Base-by-base conservation (phyloP, 2,888 invertebrate species). In the Rapana venosa region DNA sequence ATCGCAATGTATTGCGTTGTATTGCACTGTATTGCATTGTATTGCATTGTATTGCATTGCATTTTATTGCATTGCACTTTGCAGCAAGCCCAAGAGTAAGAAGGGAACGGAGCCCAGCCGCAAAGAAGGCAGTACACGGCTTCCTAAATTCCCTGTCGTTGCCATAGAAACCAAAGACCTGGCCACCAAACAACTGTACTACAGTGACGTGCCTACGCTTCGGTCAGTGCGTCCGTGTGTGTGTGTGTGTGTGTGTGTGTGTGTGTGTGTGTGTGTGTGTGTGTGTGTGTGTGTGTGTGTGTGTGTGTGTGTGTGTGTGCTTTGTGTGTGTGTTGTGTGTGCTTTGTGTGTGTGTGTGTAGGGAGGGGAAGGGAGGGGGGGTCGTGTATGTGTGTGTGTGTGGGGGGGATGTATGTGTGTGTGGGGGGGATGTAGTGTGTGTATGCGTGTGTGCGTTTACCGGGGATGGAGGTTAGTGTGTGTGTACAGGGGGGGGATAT, bases 131-230 rank as follows among this genome's bases (percentile, higher is more conserved):
- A 95, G 95, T 90, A 95, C 95, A 13, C 91, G 95, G 56, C 92
- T 95, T 30, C 95, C 96, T 11, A 95, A 94, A 90, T 95, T 95
- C 91, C 96, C 96, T 0, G 93, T 95, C 13, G 95, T 96, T 11
- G 89, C 91, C 26, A 90, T 95, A 61, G 92, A 94, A n/a, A 93
- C 94, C 56, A 92, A 93, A 74, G 94, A 95, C 47, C 90, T 95
- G 36, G 92, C 93, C 26, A 94, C 92, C 5, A 93, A 93, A 70
- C 93, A 93, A 66, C 93, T 96, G n/a, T 92, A 93, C 66, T 95
- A 95, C 92, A 94, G 94, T 87, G 95, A 96, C 90, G 95, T 96
- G n/a, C 94, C 95, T 0, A 92, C 92, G 90, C 92, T 96, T 15
- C 94, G 96, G 96, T 90, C 36, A 83, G 79, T 22, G 22, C 61